These are phyloP conservation scores for Dendrolimus kikuchii DNA, from an alignment of 1,140 invertebrate genomes.

Conservation along the genomic window DNA sequence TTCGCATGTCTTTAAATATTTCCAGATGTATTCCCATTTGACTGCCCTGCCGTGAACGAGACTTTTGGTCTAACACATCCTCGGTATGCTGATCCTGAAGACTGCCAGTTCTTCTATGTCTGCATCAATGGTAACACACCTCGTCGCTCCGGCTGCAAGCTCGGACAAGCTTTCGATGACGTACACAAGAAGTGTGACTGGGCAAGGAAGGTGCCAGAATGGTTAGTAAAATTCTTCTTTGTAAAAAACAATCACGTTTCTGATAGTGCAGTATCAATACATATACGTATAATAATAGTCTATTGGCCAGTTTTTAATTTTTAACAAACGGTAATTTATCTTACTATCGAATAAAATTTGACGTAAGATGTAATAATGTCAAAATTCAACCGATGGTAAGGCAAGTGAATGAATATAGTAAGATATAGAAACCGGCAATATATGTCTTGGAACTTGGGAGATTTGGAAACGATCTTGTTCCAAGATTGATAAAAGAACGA, in stretches of 20 bases:
- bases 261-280: too few species aligned
- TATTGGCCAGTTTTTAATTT: too few species aligned
- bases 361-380: too few species aligned
- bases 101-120: constrained; percentile 94
- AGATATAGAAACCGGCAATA: too few species aligned
- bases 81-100: constrained; percentile 88
- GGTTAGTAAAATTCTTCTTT: constrained; percentile 73
- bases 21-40: constrained; percentile 87
- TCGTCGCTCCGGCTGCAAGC: constrained; percentile 87
- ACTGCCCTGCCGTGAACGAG: constrained; percentile 85
- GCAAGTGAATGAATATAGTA: too few species aligned
- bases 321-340: too few species aligned
- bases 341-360: too few species aligned
- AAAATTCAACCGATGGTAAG: too few species aligned
- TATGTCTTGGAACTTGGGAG: too few species aligned
- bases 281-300: too few species aligned
- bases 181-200: constrained; percentile 87
- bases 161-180: constrained; percentile 94
- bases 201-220: constrained; percentile 92
- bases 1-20: constrained; percentile 7
- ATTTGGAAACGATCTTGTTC: too few species aligned
- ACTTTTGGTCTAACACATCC: constrained; percentile 84
- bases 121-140: constrained; percentile 90
- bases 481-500: too few species aligned
- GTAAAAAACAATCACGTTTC: background rate